Conservation (phyloP, 2,113 vertebrate genomes). For the Paratilapia polleni region DNA sequence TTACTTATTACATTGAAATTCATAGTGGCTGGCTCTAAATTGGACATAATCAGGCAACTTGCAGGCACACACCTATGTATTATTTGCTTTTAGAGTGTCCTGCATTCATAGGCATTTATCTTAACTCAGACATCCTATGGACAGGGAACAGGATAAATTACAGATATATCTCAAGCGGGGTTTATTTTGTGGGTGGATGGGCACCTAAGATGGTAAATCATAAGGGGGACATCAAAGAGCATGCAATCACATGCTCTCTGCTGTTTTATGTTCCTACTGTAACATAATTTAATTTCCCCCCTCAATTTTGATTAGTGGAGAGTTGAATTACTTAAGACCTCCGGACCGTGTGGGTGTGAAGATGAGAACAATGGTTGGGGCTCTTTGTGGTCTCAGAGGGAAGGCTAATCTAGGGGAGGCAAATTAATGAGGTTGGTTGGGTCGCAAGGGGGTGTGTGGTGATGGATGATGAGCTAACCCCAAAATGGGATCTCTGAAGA, state of each 20-base stretch:
- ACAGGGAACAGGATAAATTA: slow-evolving; percentile 22
- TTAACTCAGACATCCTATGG: slow-evolving; percentile 28
- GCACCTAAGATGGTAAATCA: slow-evolving; percentile 31
- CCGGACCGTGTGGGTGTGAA: slow-evolving; percentile 31
- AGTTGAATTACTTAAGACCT: slow-evolving; percentile 59
- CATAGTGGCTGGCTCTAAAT: not conserved
- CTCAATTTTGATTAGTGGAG: slow-evolving; percentile 37
- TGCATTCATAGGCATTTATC: slow-evolving; percentile 33
- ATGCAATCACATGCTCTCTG: slow-evolving; percentile 39
- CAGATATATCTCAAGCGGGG: slow-evolving; percentile 27
- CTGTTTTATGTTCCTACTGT: slow-evolving; percentile 49
- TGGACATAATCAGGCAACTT: not conserved
- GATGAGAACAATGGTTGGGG: slow-evolving; percentile 63
- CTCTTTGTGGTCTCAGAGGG: slow-evolving; percentile 65
- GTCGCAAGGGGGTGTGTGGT: slow-evolving; percentile 46
- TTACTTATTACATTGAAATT: not conserved
- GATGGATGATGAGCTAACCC: slow-evolving; percentile 73
- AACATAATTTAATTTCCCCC: slow-evolving; percentile 68
- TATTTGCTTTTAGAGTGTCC: slow-evolving; percentile 38
- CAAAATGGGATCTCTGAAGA: slow-evolving; percentile 60
- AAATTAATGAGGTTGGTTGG: slow-evolving; percentile 76
- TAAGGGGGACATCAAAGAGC: slow-evolving; percentile 26
- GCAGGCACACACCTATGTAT: not conserved
- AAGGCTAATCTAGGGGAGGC: slow-evolving; percentile 69
- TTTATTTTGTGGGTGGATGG: slow-evolving; percentile 35